Evolutionary conservation across 2,888 invertebrate genomes (phyloP), one percentile per base, ranked within the genome.

Genomic region (Tineola bisselliella): DNA sequence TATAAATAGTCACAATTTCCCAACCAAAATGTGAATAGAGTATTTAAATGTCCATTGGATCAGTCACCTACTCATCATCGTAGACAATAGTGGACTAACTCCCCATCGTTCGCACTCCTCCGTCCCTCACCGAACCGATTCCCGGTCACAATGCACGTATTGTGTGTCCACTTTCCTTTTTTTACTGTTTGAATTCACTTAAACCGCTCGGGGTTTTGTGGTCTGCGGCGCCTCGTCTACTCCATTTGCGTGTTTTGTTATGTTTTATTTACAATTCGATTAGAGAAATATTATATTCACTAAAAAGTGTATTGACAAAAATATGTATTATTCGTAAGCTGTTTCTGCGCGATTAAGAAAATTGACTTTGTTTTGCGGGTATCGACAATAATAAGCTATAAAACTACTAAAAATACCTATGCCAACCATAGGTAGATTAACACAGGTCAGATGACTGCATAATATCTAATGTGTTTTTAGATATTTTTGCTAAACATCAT

Each of bases 121-220:
- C 44, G 30, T n/a, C 54, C 38, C 57, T 57, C 62, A 56, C 71
- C 71, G 69, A 73, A 73, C 76, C 75, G 76, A 77, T 77, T 79
- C 72, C 72, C 72, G 64, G 63, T 70, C 38, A 81, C 80, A 82
- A 82, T 78, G 67, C 66, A 65, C 65, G 65, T 65, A 66, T 63
- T 65, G 62, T 63, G 63, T 63, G 63, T 67, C 69, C 71, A 73
- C 75, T 76, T 76, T 74, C 43, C 38, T 61, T 79, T 79, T 80
- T 79, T 81, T 76, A 75, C 69, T 84, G 79, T 84, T 83, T 84
- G 78, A 78, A 79, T 75, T 81, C 76, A 81, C 82, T 84, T 80
- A 79, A 79, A 78, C 74, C 73, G 66, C 67, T 69, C 72, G 68
- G n/a, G 43, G 56, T 56, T 56, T 30, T 56, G 56, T 56, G 56